Evolutionary conservation across 1,140 invertebrate genomes (phyloP), one percentile per base, ranked within the genome.

Genomic region (Wiebesia pumilae): DNA sequence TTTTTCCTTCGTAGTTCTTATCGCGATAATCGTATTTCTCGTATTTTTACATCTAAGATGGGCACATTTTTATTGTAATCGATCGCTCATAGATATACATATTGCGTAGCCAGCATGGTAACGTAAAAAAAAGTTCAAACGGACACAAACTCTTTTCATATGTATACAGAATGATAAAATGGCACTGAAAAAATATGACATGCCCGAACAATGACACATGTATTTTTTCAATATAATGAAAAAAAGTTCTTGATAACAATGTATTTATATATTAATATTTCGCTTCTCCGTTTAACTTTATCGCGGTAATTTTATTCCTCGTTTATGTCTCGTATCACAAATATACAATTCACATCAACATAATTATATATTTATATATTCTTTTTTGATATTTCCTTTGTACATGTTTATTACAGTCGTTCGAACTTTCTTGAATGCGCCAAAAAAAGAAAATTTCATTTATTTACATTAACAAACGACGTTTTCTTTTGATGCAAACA

Each of bases 291-390:
- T 71, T 73, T 21, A 33, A 67, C 51, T 90, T 82, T 81, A 84
- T 85, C 81, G 78, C 69, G 86, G 71, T 40, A 73, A 83, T 86
- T 77, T 87, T 58, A 67, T 75, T 83, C 62, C 54, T 69, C 65
- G 87, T 24, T 35, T 51, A 54, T 54, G 19, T 87, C 62, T 89
- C 87, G 87, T 92, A 92, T 92, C 90, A 92, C 90, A 92, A 92
- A 92, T 92, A 92, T 91, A 91, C 89, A 87, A 79, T 90, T 87
- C 89, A 88, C 85, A 62, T 85, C 88, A 91, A 90, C 88, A 69
- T 90, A 89, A 90, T 86, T 16, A 89, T 89, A 90, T 88, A 90
- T 88, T 79, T 88, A 83, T 83, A 87, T 85, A 87, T 87, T 27
- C 21, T 82, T 86, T 81, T 85, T 54, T 67, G 77, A 67, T 85